Conservation (phyloP, 2,888 invertebrate genomes). For the Amorpha juglandis region DNA sequence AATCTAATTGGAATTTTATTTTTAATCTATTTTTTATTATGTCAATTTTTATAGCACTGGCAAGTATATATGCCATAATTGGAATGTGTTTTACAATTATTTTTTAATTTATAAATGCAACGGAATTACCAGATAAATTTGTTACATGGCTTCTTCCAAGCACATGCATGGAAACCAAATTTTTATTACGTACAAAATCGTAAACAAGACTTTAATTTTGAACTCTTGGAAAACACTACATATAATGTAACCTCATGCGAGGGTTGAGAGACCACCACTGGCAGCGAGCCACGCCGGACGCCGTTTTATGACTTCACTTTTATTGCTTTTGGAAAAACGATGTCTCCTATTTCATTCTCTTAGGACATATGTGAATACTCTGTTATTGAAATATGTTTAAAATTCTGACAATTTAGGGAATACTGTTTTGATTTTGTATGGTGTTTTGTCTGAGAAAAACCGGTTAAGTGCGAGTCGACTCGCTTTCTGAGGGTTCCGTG, state of each 20-base stretch:
- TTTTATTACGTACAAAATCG: not conserved
- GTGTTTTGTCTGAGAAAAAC: not conserved
- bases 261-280: constrained; percentile 50
- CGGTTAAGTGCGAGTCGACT: no score
- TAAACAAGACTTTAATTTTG: constrained; percentile 19
- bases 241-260: not conserved
- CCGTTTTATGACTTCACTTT: constrained; percentile 72
- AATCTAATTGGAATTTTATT: constrained; percentile 10
- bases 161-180: not conserved
- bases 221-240: constrained; percentile 10
- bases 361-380: constrained; percentile 11
- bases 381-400: constrained; percentile 19
- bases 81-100: no score
- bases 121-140: no score
- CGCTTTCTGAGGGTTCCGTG: no score
- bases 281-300: constrained; percentile 76
- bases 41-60: no score
- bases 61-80: no score
- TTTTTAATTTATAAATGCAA: no score
- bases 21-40: no score
- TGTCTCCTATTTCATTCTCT: constrained; percentile 57
- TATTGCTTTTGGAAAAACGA: constrained; percentile 79
- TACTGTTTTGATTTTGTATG: constrained; percentile 17
- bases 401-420: constrained; percentile 22
- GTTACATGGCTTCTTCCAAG: no score